Evolutionary conservation across 2,888 invertebrate genomes (phyloP).

Genomic region (Pocota personata): DNA sequence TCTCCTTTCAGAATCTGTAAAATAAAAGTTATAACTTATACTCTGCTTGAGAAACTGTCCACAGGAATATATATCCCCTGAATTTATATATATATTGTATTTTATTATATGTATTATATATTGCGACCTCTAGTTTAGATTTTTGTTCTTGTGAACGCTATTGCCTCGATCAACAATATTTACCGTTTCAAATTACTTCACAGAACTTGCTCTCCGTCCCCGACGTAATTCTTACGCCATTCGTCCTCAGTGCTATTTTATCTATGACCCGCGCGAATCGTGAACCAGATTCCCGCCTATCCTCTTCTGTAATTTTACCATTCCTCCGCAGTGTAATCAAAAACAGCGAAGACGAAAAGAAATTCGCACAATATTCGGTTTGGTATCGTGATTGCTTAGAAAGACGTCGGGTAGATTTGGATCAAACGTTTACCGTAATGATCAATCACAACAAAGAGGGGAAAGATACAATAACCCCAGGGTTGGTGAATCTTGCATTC

Average conservation of each 20-base stretch:
- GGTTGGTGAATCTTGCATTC: constrained; percentile 84
- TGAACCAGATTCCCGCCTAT: constrained; percentile 80
- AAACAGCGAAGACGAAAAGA: constrained; percentile 83
- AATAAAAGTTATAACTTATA: too few species aligned
- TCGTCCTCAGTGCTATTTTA: constrained; percentile 86
- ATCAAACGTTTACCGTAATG: constrained; percentile 79
- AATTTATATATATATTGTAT: too few species aligned
- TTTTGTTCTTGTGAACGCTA: too few species aligned
- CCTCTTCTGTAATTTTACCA: constrained; percentile 78
- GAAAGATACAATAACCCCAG: constrained; percentile 82
- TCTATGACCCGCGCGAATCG: constrained; percentile 81
- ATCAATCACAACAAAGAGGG: constrained; percentile 82
- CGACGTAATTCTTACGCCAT: constrained; percentile 86
- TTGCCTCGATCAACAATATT: neutral
- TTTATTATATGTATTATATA: too few species aligned
- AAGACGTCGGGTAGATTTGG: constrained; percentile 78
- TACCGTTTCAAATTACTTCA: neutral
- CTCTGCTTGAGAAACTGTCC: too few species aligned
- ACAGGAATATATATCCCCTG: too few species aligned
- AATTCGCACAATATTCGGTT: constrained; percentile 81
- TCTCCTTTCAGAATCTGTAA: too few species aligned
- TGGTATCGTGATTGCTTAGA: constrained; percentile 84
- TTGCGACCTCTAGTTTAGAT: too few species aligned
- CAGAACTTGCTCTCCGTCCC: constrained; percentile 84
- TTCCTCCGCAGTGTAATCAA: constrained; percentile 80